Percentiles rank a stretch among this genome's conserved stretches.
These are phyloP conservation scores for Catostomus latipinnis DNA, from an alignment of 2,797 vertebrate species.

Conservation along the genomic window DNA sequence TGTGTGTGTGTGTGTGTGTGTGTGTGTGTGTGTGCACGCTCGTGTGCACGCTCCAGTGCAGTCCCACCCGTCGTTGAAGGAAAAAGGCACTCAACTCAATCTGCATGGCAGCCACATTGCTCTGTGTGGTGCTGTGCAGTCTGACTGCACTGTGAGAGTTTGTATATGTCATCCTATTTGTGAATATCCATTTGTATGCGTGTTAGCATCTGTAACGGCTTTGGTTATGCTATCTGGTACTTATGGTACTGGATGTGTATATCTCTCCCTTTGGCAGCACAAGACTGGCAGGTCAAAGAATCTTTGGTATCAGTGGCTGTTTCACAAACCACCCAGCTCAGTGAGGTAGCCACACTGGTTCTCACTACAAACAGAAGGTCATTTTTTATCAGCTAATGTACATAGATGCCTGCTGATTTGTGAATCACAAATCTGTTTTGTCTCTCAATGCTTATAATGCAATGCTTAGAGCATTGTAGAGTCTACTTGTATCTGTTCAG, in stretches of 20 bases:
- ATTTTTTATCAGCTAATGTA: slow-evolving; percentile 77
- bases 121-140: slow-evolving; percentile 76
- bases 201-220: slow-evolving; percentile 51
- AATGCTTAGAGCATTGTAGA: slow-evolving; percentile 78
- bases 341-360: slow-evolving; percentile 99
- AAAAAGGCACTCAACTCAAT: slow-evolving; percentile 97
- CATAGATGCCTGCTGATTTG: slow-evolving; percentile 73
- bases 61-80: slow-evolving; percentile 95
- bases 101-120: slow-evolving; percentile 79
- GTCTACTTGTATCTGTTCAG: slow-evolving; percentile 64
- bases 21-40: slow-evolving; percentile 48
- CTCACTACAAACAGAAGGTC: slow-evolving; percentile 91
- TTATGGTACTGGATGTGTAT: slow-evolving; percentile 62
- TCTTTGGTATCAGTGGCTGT: slow-evolving; percentile 99
- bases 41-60: slow-evolving; percentile 75
- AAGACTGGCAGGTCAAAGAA: slow-evolving; percentile 91
- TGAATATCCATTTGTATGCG: slow-evolving; percentile 44
- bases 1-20: slow-evolving; percentile 29
- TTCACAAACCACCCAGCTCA: slow-evolving; percentile 95
- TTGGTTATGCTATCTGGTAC: slow-evolving; percentile 56
- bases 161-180: slow-evolving; percentile 31
- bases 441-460: slow-evolving; percentile 69
- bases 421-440: slow-evolving; percentile 70
- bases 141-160: slow-evolving; percentile 74
- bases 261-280: slow-evolving; percentile 76